Base-by-base conservation (phyloP, 2,888 invertebrate genomes). In the Stegophylla sp. region DNA sequence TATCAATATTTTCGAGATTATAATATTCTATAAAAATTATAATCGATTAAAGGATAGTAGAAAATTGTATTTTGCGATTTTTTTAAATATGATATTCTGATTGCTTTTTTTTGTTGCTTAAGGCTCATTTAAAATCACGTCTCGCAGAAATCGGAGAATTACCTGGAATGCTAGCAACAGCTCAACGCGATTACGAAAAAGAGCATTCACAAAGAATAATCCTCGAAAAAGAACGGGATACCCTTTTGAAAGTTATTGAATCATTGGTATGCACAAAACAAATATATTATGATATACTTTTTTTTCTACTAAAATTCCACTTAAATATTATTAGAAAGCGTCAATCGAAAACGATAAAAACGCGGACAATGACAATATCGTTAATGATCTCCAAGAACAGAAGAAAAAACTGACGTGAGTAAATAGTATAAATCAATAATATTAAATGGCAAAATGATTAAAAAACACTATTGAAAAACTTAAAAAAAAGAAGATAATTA, bases 321-420 rank as follows among this genome's bases (percentile, higher is more conserved):
- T 9, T 10, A 43, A n/a, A 1, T 51, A 75, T 17, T 34, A 17
- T 43, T 66, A 76, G 75, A 66, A 76, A 3, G 5, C 5, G 7
- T 17, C 12, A 23, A 45, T 73, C 12, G 12, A 5, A 7, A 10
- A 12, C 10, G 59, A 17, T n/a, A 28, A 74, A 5, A 34, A n/a
- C 1, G 51, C 51, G 23, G 23, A 23, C 0, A 43, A 34, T 15
- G 28, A 20, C 34, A 17, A 17, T 43, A 13, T 13, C 12, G 28
- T 17, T 34, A 41, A 26, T n/a, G 13, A 2, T 7, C 43, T 74
- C 17, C 53, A 76, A 66, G 75, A 76, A 53, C 17, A 76, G 53
- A 76, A 76, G 12, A 26, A 5, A 12, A 26, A 66, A 53, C 28
- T 76, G 15, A 76, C 34, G 75, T 76, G 43, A 73, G 7, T 34